Evolutionary conservation across 2,113 vertebrate genomes (phyloP).

Genomic region (Cavia aperea): DNA sequence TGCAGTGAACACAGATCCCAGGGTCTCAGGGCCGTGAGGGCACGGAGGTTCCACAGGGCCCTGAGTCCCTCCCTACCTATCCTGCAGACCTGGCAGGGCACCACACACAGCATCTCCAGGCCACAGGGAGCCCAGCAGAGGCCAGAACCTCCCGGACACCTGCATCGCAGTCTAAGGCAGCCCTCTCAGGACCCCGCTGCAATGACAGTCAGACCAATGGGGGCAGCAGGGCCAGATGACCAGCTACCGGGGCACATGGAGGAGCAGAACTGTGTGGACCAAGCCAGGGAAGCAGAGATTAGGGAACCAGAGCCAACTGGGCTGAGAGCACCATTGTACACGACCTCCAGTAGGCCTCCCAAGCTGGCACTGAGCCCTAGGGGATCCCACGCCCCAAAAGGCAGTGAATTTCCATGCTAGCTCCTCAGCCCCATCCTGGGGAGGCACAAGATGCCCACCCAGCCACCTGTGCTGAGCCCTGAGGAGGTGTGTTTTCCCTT

Average conservation of each 20-base stretch:
- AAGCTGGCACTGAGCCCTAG: not conserved
- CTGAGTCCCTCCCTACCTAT: not conserved
- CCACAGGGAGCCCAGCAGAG: not conserved
- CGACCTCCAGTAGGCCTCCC: not conserved
- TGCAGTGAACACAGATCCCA: fast-evolving
- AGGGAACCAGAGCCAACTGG: not conserved
- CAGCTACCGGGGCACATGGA: fast-evolving
- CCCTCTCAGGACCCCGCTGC: no score
- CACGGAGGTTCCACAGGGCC: fast-evolving
- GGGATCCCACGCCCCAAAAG: not conserved
- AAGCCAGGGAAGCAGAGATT: not conserved
- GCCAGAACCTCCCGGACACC: not conserved
- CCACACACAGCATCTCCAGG: not conserved
- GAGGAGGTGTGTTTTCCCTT: not conserved
- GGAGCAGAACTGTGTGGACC: fast-evolving
- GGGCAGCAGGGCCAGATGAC: not conserved
- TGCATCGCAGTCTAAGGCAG: fast-evolving
- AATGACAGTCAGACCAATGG: fast-evolving
- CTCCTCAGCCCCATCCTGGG: not conserved
- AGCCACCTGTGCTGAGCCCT: not conserved
- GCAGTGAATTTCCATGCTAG: not conserved
- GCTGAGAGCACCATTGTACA: not conserved
- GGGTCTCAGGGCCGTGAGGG: fast-evolving
- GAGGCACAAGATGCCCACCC: no score
- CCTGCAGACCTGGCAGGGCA: not conserved